These are phyloP conservation scores for Dallia pectoralis DNA, from an alignment of 2,797 vertebrate genomes.

Conservation along the genomic window DNA sequence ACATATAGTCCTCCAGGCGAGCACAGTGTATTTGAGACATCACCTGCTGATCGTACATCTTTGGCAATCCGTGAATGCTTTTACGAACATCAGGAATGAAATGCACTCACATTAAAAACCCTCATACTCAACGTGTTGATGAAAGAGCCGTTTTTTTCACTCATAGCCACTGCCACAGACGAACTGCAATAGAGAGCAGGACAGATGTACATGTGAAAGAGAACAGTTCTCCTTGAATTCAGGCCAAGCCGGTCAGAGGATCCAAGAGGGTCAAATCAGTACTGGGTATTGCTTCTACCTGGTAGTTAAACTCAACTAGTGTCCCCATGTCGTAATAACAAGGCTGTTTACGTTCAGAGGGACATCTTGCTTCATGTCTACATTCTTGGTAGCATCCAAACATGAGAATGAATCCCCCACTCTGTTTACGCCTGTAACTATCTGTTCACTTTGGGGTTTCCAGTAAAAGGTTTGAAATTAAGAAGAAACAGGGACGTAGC, in stretches of 20 bases:
- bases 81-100: background rate
- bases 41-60: background rate
- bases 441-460: too few species aligned
- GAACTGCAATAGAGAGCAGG: slow-evolving; percentile 56
- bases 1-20: background rate
- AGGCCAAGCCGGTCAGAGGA: background rate
- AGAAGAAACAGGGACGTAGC: too few species aligned
- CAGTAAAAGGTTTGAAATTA: too few species aligned
- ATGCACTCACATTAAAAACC: slow-evolving; percentile 71
- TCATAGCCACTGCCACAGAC: slow-evolving; percentile 76
- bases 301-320: too few species aligned
- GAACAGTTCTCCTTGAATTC: background rate
- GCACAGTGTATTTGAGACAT: background rate
- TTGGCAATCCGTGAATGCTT: background rate
- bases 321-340: too few species aligned
- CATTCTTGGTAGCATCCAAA: too few species aligned
- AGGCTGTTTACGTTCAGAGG: too few species aligned
- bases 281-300: too few species aligned
- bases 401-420: too few species aligned
- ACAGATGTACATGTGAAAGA: background rate
- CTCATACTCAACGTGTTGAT: slow-evolving; percentile 72
- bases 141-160: slow-evolving; percentile 77
- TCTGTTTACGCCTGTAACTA: too few species aligned
- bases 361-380: too few species aligned
- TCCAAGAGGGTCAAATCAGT: background rate